Evolutionary conservation across 2,888 invertebrate genomes (phyloP), one percentile per base, ranked within the genome.

Genomic region (Geotrupes spiniger): DNA sequence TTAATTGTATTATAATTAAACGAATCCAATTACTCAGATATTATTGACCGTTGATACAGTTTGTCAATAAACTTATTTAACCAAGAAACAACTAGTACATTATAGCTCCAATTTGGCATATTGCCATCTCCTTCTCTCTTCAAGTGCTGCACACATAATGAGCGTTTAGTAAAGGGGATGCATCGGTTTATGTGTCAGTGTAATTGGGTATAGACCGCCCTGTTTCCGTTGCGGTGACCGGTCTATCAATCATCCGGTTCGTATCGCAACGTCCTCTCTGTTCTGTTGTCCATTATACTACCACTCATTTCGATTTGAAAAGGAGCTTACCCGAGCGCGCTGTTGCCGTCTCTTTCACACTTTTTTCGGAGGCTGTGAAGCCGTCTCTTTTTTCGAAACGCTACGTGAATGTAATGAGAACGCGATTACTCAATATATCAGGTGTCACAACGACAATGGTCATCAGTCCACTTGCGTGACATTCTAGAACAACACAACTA

Each of bases 381-480:
- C 17, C 9, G 14, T 43, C 33, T 43, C 38, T 37, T 38, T 46
- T 25, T 45, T 31, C 42, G 46, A 12, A 46, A 49, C 46, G n/a
- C n/a, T n/a, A n/a, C n/a, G 51, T 46, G 37, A 39, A 46, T 49
- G 52, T 55, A 53, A 51, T 55, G 40, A 38, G 46, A 41, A 49
- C 49, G 49, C 53, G 53, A 55, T 55, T 55, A 51, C 55, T 55
- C 55, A 64, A 67, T 67, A 65, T 64, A 66, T 67, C 65, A 65
- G 63, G 60, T 64, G 65, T 64, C 65, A 58, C 54, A 47, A 51
- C 62, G 65, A 66, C 65, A 65, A 65, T 64, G 62, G 64, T 63
- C 63, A 67, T 67, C 61, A 63, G 58, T 63, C 60, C 50, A 51
- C 43, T 53, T 49, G 45, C 53, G 51, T 53, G 49, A 52, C 54